Evolutionary conservation across 2,113 vertebrate species (phyloP).

Genomic region (Peromyscus californicus): DNA sequence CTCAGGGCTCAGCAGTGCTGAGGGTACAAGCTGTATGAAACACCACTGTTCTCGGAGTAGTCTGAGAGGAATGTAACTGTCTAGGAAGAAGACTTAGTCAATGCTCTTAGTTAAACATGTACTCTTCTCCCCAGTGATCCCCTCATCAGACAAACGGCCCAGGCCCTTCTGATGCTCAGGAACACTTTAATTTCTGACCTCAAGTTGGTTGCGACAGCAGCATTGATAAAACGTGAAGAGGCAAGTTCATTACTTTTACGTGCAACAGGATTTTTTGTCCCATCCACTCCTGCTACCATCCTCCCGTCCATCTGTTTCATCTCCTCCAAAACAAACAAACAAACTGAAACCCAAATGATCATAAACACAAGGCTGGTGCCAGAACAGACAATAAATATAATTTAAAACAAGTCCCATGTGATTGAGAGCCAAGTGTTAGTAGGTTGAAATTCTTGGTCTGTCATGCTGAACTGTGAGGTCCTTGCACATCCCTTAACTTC

Average conservation of each 20-base stretch:
- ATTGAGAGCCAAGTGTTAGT: background rate
- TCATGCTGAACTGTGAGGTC: background rate
- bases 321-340: background rate
- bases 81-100: too few species aligned
- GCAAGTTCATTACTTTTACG: background rate
- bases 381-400: background rate
- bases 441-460: background rate
- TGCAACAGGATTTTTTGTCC: background rate
- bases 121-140: background rate
- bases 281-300: background rate
- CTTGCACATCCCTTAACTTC: background rate
- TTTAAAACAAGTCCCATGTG: background rate
- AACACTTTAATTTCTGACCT: background rate
- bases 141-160: background rate
- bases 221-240: background rate
- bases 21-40: rapidly evolving
- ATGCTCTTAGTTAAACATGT: rapidly evolving
- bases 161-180: background rate
- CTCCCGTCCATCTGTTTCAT: background rate
- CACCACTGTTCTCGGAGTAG: too few species aligned
- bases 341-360: background rate
- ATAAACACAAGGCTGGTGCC: background rate
- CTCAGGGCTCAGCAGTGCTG: rapidly evolving
- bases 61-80: background rate
- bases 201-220: background rate